Percentiles rank a stretch among this genome's conserved stretches.
Conservation (phyloP, 35 echinoderm and acorn worm species). For the Acanthaster planci region DNA sequence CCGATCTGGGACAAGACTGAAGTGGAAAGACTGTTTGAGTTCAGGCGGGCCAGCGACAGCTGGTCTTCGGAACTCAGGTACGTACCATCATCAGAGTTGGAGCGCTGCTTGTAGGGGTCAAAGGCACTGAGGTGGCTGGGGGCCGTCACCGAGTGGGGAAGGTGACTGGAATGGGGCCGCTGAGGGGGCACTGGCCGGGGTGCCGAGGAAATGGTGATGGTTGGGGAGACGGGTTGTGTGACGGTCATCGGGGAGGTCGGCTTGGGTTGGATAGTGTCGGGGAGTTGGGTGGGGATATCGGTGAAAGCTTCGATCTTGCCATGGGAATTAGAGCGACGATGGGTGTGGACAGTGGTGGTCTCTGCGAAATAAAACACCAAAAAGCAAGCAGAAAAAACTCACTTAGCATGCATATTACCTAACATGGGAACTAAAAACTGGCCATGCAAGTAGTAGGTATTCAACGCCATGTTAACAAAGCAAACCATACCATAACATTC, state of each 20-base stretch:
- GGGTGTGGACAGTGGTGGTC: slow-evolving; percentile 32
- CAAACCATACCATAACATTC: no score
- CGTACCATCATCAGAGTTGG: slow-evolving; percentile 25
- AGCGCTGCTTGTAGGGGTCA: slow-evolving; percentile 35
- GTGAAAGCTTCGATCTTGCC: slow-evolving; percentile 57
- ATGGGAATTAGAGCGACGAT: slow-evolving; percentile 84
- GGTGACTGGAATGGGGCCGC: slow-evolving; percentile 12
- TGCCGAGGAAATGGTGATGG: slow-evolving; percentile 7
- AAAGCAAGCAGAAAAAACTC: slow-evolving; percentile 46
- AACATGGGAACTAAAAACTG: slow-evolving; percentile 26
- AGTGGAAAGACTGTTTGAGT: not conserved
- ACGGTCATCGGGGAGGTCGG: not conserved
- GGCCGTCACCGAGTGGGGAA: slow-evolving; percentile 58
- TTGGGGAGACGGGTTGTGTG: slow-evolving; percentile 16
- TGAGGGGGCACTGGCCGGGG: not conserved
- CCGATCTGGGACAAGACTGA: slow-evolving; percentile 8
- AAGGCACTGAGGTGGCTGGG: slow-evolving; percentile 51
- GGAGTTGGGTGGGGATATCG: not conserved
- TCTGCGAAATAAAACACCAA: slow-evolving; percentile 28
- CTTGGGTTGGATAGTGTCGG: slow-evolving; percentile 23
- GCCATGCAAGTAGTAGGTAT: not conserved
- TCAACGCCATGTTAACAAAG: no score
- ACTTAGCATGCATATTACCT: slow-evolving; percentile 29
- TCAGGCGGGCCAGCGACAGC: not conserved
- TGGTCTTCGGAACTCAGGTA: not conserved